These are phyloP conservation scores for Drosophila simulans DNA, from an alignment of 1,140 invertebrate species.

Conservation along the genomic window DNA sequence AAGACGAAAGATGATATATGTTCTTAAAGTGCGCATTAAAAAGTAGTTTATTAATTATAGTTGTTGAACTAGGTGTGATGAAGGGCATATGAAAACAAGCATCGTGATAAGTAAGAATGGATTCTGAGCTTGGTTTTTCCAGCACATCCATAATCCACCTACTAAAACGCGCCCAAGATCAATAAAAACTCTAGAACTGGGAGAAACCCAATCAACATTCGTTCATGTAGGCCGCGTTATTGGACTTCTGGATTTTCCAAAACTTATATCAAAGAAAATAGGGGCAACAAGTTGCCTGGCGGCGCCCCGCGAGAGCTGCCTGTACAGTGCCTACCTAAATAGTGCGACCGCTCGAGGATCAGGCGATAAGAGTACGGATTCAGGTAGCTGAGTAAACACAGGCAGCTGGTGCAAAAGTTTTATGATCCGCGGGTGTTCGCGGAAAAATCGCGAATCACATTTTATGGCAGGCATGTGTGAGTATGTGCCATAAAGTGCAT, in stretches of 20 bases:
- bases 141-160: slow-evolving; percentile 31
- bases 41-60: background rate
- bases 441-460: slow-evolving; percentile 71
- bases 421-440: slow-evolving; percentile 51
- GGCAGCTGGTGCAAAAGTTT: slow-evolving; percentile 58
- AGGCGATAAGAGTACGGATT: slow-evolving; percentile 14
- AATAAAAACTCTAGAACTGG: slow-evolving; percentile 59
- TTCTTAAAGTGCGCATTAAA: too few species aligned
- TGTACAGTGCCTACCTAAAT: slow-evolving; percentile 71
- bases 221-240: slow-evolving; percentile 57
- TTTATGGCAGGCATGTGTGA: slow-evolving; percentile 70
- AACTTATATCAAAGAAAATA: slow-evolving; percentile 77
- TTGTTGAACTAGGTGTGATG: background rate
- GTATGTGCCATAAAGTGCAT: slow-evolving; percentile 49
- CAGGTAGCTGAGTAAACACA: slow-evolving; percentile 34
- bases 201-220: slow-evolving; percentile 66
- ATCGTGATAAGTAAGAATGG: slow-evolving; percentile 5
- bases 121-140: slow-evolving; percentile 14
- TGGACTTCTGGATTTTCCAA: slow-evolving; percentile 71
- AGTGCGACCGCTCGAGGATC: slow-evolving; percentile 28
- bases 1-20: too few species aligned
- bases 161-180: slow-evolving; percentile 52
- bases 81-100: background rate
- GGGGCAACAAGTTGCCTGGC: slow-evolving; percentile 62
- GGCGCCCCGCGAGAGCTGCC: slow-evolving; percentile 17